Conservation (phyloP, 2,113 vertebrate species). For the Salvelinus alpinus region DNA sequence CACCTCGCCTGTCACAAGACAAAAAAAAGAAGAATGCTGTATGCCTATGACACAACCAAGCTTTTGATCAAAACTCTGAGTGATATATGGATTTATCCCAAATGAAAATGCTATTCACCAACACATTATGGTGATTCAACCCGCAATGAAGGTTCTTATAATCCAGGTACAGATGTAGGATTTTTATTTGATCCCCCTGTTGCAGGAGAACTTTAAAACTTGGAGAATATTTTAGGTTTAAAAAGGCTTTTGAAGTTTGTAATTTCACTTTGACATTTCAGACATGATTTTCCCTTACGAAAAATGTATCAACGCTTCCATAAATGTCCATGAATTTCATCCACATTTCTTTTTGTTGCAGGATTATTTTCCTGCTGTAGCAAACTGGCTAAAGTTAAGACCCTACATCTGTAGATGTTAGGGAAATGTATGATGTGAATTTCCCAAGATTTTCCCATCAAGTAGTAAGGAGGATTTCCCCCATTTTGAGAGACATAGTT, state of each 20-base stretch:
- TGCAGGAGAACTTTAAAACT: too few species aligned
- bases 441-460: too few species aligned
- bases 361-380: too few species aligned
- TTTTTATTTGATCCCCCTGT: too few species aligned
- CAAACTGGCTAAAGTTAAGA: too few species aligned
- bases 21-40: constrained; percentile 12
- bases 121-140: neutral
- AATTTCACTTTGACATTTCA: too few species aligned
- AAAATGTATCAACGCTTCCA: too few species aligned
- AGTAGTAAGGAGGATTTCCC: neutral
- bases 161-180: neutral
- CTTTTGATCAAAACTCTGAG: neutral
- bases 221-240: too few species aligned
- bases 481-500: neutral
- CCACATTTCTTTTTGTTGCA: too few species aligned
- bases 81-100: neutral
- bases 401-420: neutral
- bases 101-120: constrained; percentile 1
- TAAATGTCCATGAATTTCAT: too few species aligned
- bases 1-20: constrained; percentile 70
- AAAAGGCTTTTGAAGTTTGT: too few species aligned
- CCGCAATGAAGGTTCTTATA: neutral
- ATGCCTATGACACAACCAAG: neutral
- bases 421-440: neutral
- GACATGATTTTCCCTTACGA: too few species aligned